Evolutionary conservation across 2,888 invertebrate species (phyloP), one percentile per base, ranked within the genome.

Genomic region (Dynastes tityus): DNA sequence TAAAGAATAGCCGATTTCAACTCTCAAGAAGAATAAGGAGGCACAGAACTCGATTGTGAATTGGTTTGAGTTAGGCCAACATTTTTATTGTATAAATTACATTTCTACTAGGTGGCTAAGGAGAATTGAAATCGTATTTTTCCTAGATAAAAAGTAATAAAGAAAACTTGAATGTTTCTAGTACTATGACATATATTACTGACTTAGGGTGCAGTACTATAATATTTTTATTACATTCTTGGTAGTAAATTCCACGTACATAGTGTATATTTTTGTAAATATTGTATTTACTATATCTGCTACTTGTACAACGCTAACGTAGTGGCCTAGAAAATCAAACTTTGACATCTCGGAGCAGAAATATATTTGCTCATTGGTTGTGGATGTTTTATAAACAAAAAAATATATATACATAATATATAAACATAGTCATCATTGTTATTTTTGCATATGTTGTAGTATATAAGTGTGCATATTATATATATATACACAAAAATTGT

Each of bases 241-340:
- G 61, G 82, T 82, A 81, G 80, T 76, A 79, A 79, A 87, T 87
- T 87, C 87, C 86, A 84, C 84, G 85, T 86, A 86, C 80, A 85
- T 86, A 87, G 84, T 88, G 87, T 88, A 88, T 87, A 88, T 88
- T 88, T 87, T 88, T 88, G 88, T 88, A 87, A 87, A 88, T 88
- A 88, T 81, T 86, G 85, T 86, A 87, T 82, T 86, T 86, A 82
- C 84, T 80, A 80, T 67, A 81, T 79, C 83, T 85, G 87, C 87
- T 88, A 87, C 87, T 88, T 89, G 88, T 89, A 89, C 88, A 88
- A 88, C 87, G 88, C 88, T 88, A 84, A 85, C 81, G 84, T 86
- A 86, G 86, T 84, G 88, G 88, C 88, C 88, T 88, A 87, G 88
- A 85, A 84, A 87, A 87, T 87, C 86, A 87, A 87, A 87, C 82